Evolutionary conservation across 2,113 vertebrate species (phyloP), one percentile per base, ranked within the genome.

Genomic region (Hystrix cristata): DNA sequence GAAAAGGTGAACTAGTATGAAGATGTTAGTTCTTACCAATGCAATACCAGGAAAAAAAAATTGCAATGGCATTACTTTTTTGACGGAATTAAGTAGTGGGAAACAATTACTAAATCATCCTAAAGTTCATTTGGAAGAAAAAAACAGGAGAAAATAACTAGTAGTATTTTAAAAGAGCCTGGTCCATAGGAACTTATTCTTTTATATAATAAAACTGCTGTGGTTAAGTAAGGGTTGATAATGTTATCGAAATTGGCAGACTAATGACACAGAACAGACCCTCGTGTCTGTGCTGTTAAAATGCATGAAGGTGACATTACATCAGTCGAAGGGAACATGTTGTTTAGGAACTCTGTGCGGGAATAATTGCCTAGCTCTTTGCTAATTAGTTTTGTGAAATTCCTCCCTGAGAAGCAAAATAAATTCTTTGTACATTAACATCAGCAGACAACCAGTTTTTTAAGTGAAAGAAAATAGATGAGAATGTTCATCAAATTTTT

Each of bases 191-290:
- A 34, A 16, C n/a, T 15, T 3, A 46, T 19, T 72, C 4, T 43
- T 65, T n/a, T 16, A 4, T 10, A 0, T 38, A 15, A 29, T n/a
- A 18, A 9, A 18, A 9, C 43, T 15, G 1, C 21, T 1, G 0
- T 31, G 1, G 19, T 64, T 72, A 18, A 43, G 19, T 21, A 34
- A 74, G 43, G 27, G 31, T 71, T 48, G 23, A 5, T 9, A 2
- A n/a, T 46, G 29, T 53, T 57, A 48, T 38, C n/a, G 23, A 89
- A 48, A 9, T 0, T 46, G 25, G n/a, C 74, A 85, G 48, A 14
- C 43, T 6, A 0, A 12, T 3, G 65, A 48, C 62, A 3, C 53
- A 16, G 74, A 19, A 4, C 5, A 13, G 10, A 10, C 82, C 38
- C 67, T 5, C 1, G 2, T 11, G 38, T 74, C 87, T 38, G 3